Evolutionary conservation across 2,113 vertebrate species (phyloP), one percentile per base, ranked within the genome.

Genomic region (Planiliza haematocheilus): DNA sequence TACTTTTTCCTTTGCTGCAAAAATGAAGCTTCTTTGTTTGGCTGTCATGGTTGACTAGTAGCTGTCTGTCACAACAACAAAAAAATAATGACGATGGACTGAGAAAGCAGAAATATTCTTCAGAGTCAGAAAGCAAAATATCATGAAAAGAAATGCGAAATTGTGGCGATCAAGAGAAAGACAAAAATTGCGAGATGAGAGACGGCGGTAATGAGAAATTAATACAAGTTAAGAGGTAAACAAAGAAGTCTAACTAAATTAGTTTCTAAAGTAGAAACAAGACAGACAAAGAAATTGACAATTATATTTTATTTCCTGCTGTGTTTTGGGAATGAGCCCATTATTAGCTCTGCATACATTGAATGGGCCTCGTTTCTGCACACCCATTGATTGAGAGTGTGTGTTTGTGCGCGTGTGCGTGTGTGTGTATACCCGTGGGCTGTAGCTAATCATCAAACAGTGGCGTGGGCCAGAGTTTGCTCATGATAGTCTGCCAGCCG

Each of bases 361-460:
- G 48, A 81, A 77, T 55, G 13, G 1, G 43, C 50, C 65, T 78
- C 51, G 53, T 79, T 74, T 80, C 61, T 41, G 10, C 62, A 67
- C 53, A 73, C 53, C 67, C 52, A 82, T 76, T 62, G 79, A 86
- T 75, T 81, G 56, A 75, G 59, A 73, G 46, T 46, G 59, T 50
- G 78, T 86, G 66, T 70, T n/a, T n/a, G n/a, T n/a, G n/a, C n/a
- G 18, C 67, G 60, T 61, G 8, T 64, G 70, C 17, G 1, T 56
- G 60, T 8, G 38, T 59, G 60, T 82, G 46, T 77, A 34, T 84
- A 74, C 88, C 77, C 12, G 12, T 81, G 81, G 82, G 73, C 87
- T 77, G 71, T 76, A 75, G 79, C 87, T 90, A 84, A 89, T 91
- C 82, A 84, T 89, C 82, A 85, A 89, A 86, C 84, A 89, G 71